phyloP scores from a whole-genome alignment of 2,113 vertebrate genomes.

The Damaliscus lunatus region DNA sequence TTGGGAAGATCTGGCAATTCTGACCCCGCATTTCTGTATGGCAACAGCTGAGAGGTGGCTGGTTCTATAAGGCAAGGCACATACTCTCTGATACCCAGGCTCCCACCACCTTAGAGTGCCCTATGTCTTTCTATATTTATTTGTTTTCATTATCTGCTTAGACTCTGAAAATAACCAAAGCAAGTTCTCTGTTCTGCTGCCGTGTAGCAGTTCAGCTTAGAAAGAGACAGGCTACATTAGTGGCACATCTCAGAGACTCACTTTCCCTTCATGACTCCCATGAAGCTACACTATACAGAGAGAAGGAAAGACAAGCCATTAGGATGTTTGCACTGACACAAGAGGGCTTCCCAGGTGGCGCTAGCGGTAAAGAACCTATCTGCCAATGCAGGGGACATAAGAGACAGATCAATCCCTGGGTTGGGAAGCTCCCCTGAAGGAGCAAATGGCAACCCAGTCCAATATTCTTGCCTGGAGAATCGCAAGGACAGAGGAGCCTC shows the following conservation, averaged over 20 bases:
- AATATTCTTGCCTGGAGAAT: background rate
- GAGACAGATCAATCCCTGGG: background rate
- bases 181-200: background rate
- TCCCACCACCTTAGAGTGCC: too few relatives aligned
- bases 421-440: background rate
- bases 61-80: fast-evolving
- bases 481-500: background rate
- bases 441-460: background rate
- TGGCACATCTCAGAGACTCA: background rate
- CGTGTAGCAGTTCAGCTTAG: background rate
- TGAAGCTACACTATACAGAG: background rate
- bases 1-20: background rate
- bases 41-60: background rate
- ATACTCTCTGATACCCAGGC: background rate
- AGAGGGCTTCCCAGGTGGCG: background rate
- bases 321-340: background rate
- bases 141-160: background rate
- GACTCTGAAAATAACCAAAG: background rate
- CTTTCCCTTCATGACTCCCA: background rate
- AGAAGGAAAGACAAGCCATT: background rate
- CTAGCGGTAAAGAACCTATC: background rate
- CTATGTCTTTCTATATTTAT: background rate
- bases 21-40: background rate
- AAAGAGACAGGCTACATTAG: background rate
- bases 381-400: background rate